phyloP scores from a whole-genome alignment of 1,140 invertebrate genomes.

The Penaeus indicus region DNA sequence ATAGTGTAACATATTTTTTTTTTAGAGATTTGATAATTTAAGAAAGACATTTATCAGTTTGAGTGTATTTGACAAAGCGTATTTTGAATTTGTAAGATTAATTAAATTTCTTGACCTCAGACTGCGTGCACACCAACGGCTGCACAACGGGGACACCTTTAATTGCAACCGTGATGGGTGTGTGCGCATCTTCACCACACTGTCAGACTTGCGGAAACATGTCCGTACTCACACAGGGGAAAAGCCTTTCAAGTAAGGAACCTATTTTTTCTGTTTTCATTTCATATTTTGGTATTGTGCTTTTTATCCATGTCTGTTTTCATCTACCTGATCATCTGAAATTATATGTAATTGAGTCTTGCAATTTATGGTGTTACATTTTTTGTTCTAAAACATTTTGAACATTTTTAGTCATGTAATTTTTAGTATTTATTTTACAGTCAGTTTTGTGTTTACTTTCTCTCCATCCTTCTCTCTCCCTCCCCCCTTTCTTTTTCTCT shows the following conservation, averaged over 20 bases:
- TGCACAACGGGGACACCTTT: slow-evolving; percentile 91
- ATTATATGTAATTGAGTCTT: too few relatives aligned
- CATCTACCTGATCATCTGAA: too few relatives aligned
- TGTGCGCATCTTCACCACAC: slow-evolving; percentile 92
- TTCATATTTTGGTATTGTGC: too few relatives aligned
- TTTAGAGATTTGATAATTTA: background rate
- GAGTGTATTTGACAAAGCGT: too few relatives aligned
- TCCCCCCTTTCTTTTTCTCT: background rate
- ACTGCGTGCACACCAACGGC: slow-evolving; percentile 89
- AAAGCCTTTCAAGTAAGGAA: slow-evolving; percentile 62
- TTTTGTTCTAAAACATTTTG: too few relatives aligned
- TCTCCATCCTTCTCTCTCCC: background rate
- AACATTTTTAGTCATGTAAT: too few relatives aligned
- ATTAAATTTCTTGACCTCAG: slow-evolving; percentile 70
- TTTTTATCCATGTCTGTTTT: too few relatives aligned
- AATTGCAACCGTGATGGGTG: slow-evolving; percentile 89
- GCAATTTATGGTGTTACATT: too few relatives aligned
- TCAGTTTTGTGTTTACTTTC: too few relatives aligned
- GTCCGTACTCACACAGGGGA: slow-evolving; percentile 64
- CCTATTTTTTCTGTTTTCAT: background rate
- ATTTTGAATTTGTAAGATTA: background rate
- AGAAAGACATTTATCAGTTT: too few relatives aligned
- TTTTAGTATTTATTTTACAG: too few relatives aligned
- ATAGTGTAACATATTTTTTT: background rate
- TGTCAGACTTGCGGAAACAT: slow-evolving; percentile 72